phyloP scores from a whole-genome alignment of 2,113 vertebrate species.

The Scomber scombrus region DNA sequence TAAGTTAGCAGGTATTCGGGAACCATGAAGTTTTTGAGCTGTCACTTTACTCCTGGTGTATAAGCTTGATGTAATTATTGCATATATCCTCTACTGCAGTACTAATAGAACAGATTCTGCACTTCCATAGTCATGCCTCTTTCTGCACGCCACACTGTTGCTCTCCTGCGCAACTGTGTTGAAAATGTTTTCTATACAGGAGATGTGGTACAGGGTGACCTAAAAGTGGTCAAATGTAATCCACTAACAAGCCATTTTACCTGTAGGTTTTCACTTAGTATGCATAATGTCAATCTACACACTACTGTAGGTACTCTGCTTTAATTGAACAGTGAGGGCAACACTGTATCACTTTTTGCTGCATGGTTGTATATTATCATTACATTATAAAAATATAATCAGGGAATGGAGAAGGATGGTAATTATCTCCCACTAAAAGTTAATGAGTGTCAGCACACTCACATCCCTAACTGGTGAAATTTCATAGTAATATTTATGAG shows the following conservation, averaged over 20 bases:
- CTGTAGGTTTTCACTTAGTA: neutral
- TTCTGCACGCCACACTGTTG: neutral
- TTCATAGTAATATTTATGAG: too few relatives aligned
- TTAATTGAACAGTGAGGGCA: too few relatives aligned
- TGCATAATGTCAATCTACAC: neutral
- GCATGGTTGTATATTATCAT: too few relatives aligned
- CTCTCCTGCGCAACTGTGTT: neutral
- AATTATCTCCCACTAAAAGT: too few relatives aligned
- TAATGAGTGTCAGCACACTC: too few relatives aligned
- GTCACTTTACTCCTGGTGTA: neutral
- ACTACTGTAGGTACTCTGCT: neutral
- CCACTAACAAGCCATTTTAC: neutral
- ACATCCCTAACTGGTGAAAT: too few relatives aligned
- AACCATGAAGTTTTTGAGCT: neutral
- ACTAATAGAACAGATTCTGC: neutral
- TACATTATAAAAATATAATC: too few relatives aligned
- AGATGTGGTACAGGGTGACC: neutral
- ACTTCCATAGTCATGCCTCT: neutral
- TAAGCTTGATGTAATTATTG: neutral
- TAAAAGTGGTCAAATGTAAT: too few relatives aligned
- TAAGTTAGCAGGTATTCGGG: neutral
- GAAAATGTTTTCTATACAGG: neutral
- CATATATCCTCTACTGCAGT: neutral
- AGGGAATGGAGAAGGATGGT: too few relatives aligned
- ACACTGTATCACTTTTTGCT: neutral